A percentile compares a stretch with the other conserved stretches of the same genome.
phyloP scores from a whole-genome alignment of 2,888 invertebrate species.

The Conchocele bisecta region DNA sequence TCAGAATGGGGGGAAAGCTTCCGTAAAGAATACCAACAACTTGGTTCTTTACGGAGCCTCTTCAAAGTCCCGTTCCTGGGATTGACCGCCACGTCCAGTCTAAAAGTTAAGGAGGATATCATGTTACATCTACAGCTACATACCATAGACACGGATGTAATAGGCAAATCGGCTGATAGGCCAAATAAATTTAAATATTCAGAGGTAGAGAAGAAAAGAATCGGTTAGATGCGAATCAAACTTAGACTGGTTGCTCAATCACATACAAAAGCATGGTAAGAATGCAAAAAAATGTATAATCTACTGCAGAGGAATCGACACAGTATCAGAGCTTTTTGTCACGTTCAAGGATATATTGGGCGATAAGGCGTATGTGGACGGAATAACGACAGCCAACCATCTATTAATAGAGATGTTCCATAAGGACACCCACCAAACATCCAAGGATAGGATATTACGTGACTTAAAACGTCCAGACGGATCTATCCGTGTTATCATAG shows the following conservation, averaged over 20 bases:
- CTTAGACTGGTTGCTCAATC: slow-evolving; percentile 32
- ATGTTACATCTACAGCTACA: slow-evolving; percentile 24
- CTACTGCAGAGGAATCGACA: slow-evolving; percentile 50
- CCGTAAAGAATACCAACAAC: slow-evolving; percentile 19
- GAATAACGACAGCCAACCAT: slow-evolving; percentile 24
- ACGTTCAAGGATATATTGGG: slow-evolving; percentile 37
- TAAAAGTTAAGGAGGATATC: slow-evolving; percentile 38
- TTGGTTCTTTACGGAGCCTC: slow-evolving; percentile 34
- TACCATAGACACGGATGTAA: slow-evolving; percentile 23
- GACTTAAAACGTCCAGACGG: slow-evolving; percentile 24
- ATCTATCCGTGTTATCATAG: slow-evolving; percentile 34
- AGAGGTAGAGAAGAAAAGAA: slow-evolving; percentile 5
- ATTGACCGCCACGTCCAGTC: slow-evolving; percentile 39
- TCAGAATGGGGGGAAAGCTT: slow-evolving; percentile 50
- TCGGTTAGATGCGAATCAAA: slow-evolving; percentile 1
- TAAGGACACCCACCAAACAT: slow-evolving; percentile 38
- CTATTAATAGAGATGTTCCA: slow-evolving; percentile 54
- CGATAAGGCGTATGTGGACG: slow-evolving; percentile 28
- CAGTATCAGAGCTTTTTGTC: slow-evolving; percentile 44
- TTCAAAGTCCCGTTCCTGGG: slow-evolving; percentile 35
- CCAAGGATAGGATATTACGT: slow-evolving; percentile 36
- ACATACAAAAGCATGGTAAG: slow-evolving; percentile 23
- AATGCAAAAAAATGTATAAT: slow-evolving; percentile 40
- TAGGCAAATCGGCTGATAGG: slow-evolving; percentile 19
- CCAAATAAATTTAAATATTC: slow-evolving; percentile 38